Base-by-base conservation (phyloP, 2,113 vertebrate species). In the Tyto alba region DNA sequence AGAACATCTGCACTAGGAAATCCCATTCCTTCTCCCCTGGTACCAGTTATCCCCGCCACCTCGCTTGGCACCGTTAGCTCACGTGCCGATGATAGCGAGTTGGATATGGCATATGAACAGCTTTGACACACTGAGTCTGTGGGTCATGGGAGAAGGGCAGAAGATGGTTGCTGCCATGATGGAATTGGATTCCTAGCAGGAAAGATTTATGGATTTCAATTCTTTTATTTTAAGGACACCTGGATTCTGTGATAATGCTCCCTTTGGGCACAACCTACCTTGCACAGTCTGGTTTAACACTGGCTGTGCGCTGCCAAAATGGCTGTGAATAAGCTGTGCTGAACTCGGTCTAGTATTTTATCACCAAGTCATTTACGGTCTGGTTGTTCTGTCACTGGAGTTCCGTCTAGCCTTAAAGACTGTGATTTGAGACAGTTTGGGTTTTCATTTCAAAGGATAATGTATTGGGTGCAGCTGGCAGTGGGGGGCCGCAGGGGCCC, bases 1-100 rank as follows among this genome's bases (percentile, higher is more conserved):
- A 87, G 85, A 84, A 89, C 79, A 75, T 96, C 88, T 78, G 92
- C 75, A 53, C 12, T 68, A 43, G 90, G 88, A 90, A 68, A 87
- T 90, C 52, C 59, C 69, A 16, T 75, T 81, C 47, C 73, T 91
- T 26, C 50, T 90, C 41, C 59, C 32, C 36, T 68, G 47, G 34
- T 48, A 4, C 48, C 76, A 68, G 2, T 60, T 85, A 64, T 92
- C 57, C 57, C 77, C 21, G 32, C 57, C 57, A 56, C 55, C 41
- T 80, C 29, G 1, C 55, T 73, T 66, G 74, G 47, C n/a, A 16
- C 34, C 5, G 25, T 50, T 18, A 10, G 43, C 32, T 82, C 43
- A 9, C 1, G 2, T 45, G 62, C 53, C 1, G 7, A 5, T 53
- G 53, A 29, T 4, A 67, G 69, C 32, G 66, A 11, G 40, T 77